Percentiles rank a stretch among this genome's conserved stretches.
These are phyloP conservation scores for Clarias magur DNA, from an alignment of 2,113 vertebrate species.

Conservation along the genomic window DNA sequence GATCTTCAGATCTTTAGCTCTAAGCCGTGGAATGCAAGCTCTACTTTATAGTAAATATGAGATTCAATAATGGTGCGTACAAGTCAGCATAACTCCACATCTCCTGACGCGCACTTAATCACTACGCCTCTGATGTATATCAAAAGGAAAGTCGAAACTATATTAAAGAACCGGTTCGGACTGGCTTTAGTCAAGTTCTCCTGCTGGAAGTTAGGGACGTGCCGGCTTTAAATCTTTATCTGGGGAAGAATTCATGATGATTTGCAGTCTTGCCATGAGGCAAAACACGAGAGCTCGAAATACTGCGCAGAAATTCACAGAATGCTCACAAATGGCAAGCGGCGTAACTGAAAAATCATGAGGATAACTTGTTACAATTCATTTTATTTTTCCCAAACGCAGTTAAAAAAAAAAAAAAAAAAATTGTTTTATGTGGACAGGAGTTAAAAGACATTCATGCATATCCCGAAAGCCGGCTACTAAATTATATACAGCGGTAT, in stretches of 20 bases:
- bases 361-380: not conserved
- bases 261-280: not conserved
- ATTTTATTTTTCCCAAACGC: not conserved
- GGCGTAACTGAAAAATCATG: not conserved
- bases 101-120: not conserved
- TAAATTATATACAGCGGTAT: conserved; percentile 29
- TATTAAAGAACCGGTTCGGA: not conserved
- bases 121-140: not conserved
- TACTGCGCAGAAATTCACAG: not conserved
- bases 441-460: not conserved
- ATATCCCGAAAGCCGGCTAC: too few species aligned
- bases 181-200: not conserved
- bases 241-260: not conserved
- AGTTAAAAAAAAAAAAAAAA: too few species aligned
- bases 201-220: not conserved
- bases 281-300: not conserved
- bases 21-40: not conserved
- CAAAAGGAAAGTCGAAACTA: not conserved
- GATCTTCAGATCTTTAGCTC: not conserved
- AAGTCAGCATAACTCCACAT: conserved; percentile 5
- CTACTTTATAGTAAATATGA: conserved; percentile 10
- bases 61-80: not conserved
- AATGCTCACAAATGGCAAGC: not conserved
- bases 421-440: not conserved
- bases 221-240: not conserved